A percentile compares a stretch with the other conserved stretches of the same genome.
Conservation (phyloP, 2,797 vertebrate genomes). For the Podargus strigoides region DNA sequence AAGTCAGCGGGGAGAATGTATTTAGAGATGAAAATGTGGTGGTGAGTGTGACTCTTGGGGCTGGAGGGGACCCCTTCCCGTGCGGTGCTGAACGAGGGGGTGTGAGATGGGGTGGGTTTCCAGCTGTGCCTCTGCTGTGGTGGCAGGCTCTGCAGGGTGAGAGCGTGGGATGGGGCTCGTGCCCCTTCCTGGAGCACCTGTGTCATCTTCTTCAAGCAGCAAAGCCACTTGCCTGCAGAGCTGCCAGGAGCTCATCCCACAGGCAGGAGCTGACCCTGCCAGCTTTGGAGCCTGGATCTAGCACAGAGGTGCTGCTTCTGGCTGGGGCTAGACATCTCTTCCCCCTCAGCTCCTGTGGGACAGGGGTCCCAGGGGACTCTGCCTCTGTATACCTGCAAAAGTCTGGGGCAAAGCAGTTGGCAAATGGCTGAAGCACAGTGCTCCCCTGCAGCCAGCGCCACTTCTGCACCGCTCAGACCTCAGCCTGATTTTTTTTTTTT, state of each 20-base stretch:
- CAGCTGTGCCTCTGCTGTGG: not conserved
- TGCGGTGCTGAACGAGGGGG: fast-evolving
- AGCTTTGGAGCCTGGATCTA: too few relatives aligned
- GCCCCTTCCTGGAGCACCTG: too few relatives aligned
- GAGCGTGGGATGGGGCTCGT: too few relatives aligned
- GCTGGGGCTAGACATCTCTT: too few relatives aligned
- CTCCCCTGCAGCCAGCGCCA: not conserved
- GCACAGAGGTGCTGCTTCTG: too few relatives aligned
- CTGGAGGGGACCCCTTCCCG: not conserved
- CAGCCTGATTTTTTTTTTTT: not conserved
- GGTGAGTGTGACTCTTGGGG: slow-evolving; percentile 59
- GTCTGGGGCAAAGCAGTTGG: too few relatives aligned
- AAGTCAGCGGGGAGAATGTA: slow-evolving; percentile 77
- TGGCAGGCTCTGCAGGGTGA: too few relatives aligned
- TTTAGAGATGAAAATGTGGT: slow-evolving; percentile 77
- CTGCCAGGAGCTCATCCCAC: too few relatives aligned
- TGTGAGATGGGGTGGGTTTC: not conserved
- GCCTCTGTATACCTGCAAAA: not conserved
- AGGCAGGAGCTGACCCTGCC: too few relatives aligned
- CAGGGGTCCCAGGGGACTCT: not conserved
- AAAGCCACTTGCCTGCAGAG: too few relatives aligned
- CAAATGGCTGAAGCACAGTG: not conserved
- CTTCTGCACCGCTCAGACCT: not conserved
- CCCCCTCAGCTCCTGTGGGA: not conserved
- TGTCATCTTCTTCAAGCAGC: too few relatives aligned